phyloP scores from a whole-genome alignment of 2,888 invertebrate genomes.

The Folsomia manolachei region DNA sequence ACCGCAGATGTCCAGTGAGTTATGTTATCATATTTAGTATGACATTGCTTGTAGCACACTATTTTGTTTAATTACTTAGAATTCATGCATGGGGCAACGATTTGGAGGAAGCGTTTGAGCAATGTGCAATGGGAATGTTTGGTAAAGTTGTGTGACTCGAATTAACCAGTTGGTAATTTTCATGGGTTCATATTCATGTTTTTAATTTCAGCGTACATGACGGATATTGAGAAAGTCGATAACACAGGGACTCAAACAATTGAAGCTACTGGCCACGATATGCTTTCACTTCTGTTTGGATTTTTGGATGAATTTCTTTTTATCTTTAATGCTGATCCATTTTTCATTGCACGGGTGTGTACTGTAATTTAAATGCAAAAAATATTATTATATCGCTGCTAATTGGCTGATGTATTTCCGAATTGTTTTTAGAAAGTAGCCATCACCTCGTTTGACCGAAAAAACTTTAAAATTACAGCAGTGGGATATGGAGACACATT shows the following conservation, averaged over 20 bases:
- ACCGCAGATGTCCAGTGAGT: slow-evolving; percentile 99
- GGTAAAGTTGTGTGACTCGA: slow-evolving; percentile 65
- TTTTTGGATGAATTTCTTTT: slow-evolving; percentile 92
- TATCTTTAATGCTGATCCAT: slow-evolving; percentile 88
- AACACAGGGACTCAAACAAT: slow-evolving; percentile 73
- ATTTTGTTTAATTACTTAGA: slow-evolving; percentile 56
- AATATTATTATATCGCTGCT: too few relatives aligned
- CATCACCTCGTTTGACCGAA: slow-evolving; percentile 80
- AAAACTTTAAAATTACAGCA: slow-evolving; percentile 75
- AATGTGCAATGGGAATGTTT: slow-evolving; percentile 94
- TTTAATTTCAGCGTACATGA: too few relatives aligned
- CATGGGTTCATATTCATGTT: slow-evolving; percentile 71
- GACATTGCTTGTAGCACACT: neutral
- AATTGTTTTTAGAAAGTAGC: slow-evolving; percentile 68
- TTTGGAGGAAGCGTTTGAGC: slow-evolving; percentile 87
- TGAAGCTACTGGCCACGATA: slow-evolving; percentile 83
- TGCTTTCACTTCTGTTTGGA: slow-evolving; percentile 82
- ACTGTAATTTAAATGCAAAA: too few relatives aligned
- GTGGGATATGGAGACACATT: slow-evolving; percentile 88
- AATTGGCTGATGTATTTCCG: slow-evolving; percentile 24
- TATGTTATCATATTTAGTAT: slow-evolving; percentile 24
- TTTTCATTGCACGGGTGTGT: slow-evolving; percentile 70
- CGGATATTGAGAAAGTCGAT: slow-evolving; percentile 79
- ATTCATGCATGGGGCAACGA: slow-evolving; percentile 89
- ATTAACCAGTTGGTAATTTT: too few relatives aligned